Evolutionary conservation across 2,113 vertebrate species (phyloP), one percentile per base, ranked within the genome.

Genomic region (Siphamia tubifer): DNA sequence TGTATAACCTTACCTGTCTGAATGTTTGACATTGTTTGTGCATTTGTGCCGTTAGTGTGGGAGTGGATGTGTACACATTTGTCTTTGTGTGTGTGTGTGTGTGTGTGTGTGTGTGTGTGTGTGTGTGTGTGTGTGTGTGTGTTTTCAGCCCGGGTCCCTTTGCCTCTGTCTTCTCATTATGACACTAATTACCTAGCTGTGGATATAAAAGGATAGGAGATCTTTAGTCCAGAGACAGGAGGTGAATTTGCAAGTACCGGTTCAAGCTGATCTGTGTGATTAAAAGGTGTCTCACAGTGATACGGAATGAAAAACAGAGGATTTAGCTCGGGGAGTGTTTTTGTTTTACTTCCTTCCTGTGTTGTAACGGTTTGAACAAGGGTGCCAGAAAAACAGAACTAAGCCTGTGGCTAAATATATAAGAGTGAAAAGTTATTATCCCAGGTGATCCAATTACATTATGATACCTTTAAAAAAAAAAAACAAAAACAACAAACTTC

Each of bases 1-100:
- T 69, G 28, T 43, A 61, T 64, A 58, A 70, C 71, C 60, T 74
- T 76, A 73, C 38, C 38, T 81, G 67, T 76, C 79, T 44, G 34
- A 54, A 58, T 30, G 8, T 30, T 38, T 38, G 57, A 61, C 53
- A 48, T 40, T 63, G 56, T 68, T 74, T 53, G 44, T 53, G 56
- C 52, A 52, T 30, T 35, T 68, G 48, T 62, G 38, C 40, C 40
- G 39, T 35, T 58, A n/a, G n/a, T 42, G 23, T 32, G 38, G 52
- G 16, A 71, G 56, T 45, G 63, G 31, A 17, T 54, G 53, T 76
- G n/a, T n/a, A n/a, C n/a, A n/a, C n/a, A n/a, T n/a, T n/a, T n/a
- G n/a, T n/a, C n/a, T 58, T 53, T 51, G 27, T 39, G 11, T 32
- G 53, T 17, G 23, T 38, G 6, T 60, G 53, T 31, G 30, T 44